Evolutionary conservation across 2,888 invertebrate species (phyloP).

Genomic region (Ceriagrion tenellum): DNA sequence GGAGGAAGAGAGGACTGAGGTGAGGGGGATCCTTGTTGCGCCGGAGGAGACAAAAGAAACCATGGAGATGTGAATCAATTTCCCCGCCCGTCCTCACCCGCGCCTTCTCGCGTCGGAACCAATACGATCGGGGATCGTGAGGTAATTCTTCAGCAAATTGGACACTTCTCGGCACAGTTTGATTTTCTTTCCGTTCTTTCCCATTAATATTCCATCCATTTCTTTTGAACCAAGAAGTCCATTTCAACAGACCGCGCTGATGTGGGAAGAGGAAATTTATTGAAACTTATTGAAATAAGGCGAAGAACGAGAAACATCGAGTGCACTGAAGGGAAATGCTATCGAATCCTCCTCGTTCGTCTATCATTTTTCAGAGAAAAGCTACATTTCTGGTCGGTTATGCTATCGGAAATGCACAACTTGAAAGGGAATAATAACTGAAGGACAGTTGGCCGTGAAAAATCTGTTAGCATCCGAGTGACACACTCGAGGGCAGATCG

Average conservation of each 20-base stretch:
- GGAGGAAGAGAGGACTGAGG: background rate
- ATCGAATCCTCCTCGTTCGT: background rate
- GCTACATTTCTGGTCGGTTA: background rate
- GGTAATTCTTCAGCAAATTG: background rate
- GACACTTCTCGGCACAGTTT: background rate
- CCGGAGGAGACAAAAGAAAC: background rate
- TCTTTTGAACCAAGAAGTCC: background rate
- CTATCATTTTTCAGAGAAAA: background rate
- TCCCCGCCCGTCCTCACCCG: background rate
- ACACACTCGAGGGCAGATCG: too few relatives aligned
- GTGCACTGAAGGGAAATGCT: background rate
- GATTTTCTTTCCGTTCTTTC: background rate
- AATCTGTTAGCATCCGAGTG: too few relatives aligned
- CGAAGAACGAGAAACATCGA: background rate
- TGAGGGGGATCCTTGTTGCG: background rate
- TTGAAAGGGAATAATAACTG: too few relatives aligned
- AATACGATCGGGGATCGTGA: background rate
- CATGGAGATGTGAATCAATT: background rate
- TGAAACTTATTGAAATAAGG: background rate
- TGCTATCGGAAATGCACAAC: too few relatives aligned
- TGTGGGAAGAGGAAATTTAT: background rate
- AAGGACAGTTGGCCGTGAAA: too few relatives aligned
- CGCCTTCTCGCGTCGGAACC: background rate
- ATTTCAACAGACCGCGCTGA: background rate
- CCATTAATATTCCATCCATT: background rate